Evolutionary conservation across 1,140 invertebrate species (phyloP), one percentile per base, ranked within the genome.

Genomic region (Heliconius hewitsoni): DNA sequence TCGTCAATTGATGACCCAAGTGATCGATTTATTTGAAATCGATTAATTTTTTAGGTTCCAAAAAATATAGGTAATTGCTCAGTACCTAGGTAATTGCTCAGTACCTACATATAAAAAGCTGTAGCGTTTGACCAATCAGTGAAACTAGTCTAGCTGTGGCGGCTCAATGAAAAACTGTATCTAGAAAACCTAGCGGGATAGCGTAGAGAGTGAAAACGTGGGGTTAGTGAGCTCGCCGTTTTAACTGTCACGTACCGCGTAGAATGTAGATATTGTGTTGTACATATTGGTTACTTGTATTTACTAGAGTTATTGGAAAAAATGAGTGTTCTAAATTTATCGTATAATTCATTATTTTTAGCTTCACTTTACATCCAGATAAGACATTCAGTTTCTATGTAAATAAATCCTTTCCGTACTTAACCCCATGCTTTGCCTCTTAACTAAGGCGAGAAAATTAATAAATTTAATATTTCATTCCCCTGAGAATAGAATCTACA

Each of bases 181-280:
- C 87, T 89, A 90, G 90, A 91, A 91, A 91, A 89, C 73, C 81
- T 89, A 88, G 86, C 86, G 86, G 84, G 82, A 92, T 93, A 82
- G 84, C 74, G 88, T 90, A 82, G 91, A 93, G 89, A 92, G 91
- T 93, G 91, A 93, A 92, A 92, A 89, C 86, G 80, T 79, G 76
- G 77, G 80, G 86, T 84, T 82, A 85, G 85, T 84, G 79, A 71
- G 81, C 77, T 80, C 80, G 52, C 85, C 82, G 87, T 82, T 84
- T 80, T 87, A 88, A 75, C 81, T 82, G 73, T 42, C 74, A 74
- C 70, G 76, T 72, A 77, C 70, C 46, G 70, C 71, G n/a, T 6
- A 37, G 34, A 8, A 37, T 37, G 6, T 34, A 37, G 71, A 72
- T 71, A 71, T 72, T 72, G 55, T 27, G 4, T 30, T 66, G 11